Evolutionary conservation across 2,797 vertebrate species (phyloP).

Genomic region (Chiroxiphia lanceolata): DNA sequence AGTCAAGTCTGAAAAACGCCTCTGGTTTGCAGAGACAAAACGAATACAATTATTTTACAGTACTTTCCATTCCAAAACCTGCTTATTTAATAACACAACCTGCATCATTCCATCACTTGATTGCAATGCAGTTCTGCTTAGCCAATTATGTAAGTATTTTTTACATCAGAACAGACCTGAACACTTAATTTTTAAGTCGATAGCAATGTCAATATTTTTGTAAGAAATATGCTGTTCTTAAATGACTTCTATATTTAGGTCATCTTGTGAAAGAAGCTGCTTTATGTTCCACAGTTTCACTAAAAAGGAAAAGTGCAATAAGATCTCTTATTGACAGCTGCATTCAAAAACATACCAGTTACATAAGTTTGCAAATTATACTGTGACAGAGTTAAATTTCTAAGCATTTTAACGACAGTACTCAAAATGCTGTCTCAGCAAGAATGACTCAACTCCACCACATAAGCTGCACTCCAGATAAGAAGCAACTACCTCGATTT

Average conservation of each 20-base stretch:
- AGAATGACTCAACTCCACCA: constrained; percentile 55
- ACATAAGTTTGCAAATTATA: constrained; percentile 65
- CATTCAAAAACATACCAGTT: constrained; percentile 63
- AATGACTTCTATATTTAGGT: constrained; percentile 19
- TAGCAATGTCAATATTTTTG: not conserved
- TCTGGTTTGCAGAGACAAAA: not conserved
- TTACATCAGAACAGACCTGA: not conserved
- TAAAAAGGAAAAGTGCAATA: constrained; percentile 21
- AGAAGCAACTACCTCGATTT: constrained; percentile 33
- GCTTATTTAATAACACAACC: constrained; percentile 27
- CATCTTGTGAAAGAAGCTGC: constrained; percentile 8
- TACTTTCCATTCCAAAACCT: not conserved
- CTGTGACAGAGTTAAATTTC: constrained; percentile 57
- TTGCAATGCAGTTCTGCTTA: not conserved
- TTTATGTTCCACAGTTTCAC: not conserved
- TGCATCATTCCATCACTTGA: constrained; percentile 27
- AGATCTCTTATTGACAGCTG: constrained; percentile 64
- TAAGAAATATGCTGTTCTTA: not conserved
- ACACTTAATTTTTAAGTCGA: not conserved
- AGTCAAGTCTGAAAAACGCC: not conserved
- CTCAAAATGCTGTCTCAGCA: constrained; percentile 62
- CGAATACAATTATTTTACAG: not conserved
- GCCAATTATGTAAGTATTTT: not conserved
- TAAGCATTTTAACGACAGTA: constrained; percentile 48
- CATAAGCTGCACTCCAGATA: constrained; percentile 31